These are phyloP conservation scores for Willowsia nigromaculata DNA, from an alignment of 2,888 invertebrate species.

Conservation along the genomic window DNA sequence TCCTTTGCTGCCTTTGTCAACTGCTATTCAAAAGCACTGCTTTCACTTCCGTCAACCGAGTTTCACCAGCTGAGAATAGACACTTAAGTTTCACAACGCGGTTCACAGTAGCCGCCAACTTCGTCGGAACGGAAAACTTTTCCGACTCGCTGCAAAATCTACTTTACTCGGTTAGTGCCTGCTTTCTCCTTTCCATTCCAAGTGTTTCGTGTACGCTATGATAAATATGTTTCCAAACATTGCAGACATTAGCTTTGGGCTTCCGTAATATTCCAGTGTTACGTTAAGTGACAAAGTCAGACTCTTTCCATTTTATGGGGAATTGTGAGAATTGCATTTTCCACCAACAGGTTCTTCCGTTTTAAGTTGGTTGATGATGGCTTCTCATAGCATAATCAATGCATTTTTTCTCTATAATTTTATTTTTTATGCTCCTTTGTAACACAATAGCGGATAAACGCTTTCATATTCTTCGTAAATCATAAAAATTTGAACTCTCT, in stretches of 20 bases:
- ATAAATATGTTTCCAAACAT: not conserved
- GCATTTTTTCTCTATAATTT: too few species aligned
- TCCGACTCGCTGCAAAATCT: constrained; percentile 10
- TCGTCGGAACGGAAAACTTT: constrained; percentile 34
- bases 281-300: not conserved
- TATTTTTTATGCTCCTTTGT: too few species aligned
- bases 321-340: not conserved
- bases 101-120: constrained; percentile 43
- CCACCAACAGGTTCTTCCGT: too few species aligned
- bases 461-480: too few species aligned
- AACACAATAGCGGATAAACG: too few species aligned
- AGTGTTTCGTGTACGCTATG: not conserved
- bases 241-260: not conserved
- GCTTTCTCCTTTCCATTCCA: not conserved
- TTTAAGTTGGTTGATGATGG: too few species aligned
- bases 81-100: not conserved
- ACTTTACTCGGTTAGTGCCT: not conserved
- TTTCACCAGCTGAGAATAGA: constrained; percentile 53
- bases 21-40: not conserved
- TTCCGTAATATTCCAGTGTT: not conserved
- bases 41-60: not conserved
- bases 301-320: not conserved
- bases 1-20: not conserved
- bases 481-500: too few species aligned
- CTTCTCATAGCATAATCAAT: too few species aligned